Evolutionary conservation across 2,888 invertebrate genomes (phyloP).

Genomic region (Philaethria dido): DNA sequence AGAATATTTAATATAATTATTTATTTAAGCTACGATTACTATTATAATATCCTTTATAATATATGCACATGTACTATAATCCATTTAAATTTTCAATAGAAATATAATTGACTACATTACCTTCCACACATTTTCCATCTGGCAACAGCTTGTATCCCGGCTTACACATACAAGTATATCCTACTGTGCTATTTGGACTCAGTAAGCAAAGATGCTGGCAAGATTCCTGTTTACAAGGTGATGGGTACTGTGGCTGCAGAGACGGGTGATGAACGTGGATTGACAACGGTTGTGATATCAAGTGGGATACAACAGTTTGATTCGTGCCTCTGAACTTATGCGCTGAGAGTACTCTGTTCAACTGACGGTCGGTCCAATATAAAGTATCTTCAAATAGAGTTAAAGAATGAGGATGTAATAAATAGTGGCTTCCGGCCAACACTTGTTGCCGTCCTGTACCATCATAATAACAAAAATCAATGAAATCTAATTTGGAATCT

Average conservation of each 20-base stretch:
- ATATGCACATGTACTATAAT: neutral
- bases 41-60: too few relatives aligned
- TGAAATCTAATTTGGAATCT: slow-evolving; percentile 98
- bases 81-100: too few relatives aligned
- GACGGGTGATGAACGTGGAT: slow-evolving; percentile 98
- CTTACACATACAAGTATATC: slow-evolving; percentile 95
- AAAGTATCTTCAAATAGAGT: slow-evolving; percentile 97
- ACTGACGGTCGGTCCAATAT: slow-evolving; percentile 98
- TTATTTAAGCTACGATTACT: neutral
- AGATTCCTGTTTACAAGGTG: slow-evolving; percentile 87
- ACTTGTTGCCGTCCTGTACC: slow-evolving; percentile 96
- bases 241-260: slow-evolving; percentile 91
- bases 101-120: slow-evolving; percentile 48
- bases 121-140: slow-evolving; percentile 89
- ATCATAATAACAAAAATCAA: slow-evolving; percentile 98
- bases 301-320: slow-evolving; percentile 96
- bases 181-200: slow-evolving; percentile 87
- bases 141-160: slow-evolving; percentile 90
- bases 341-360: slow-evolving; percentile 94
- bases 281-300: slow-evolving; percentile 97
- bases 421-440: slow-evolving; percentile 93
- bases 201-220: slow-evolving; percentile 97
- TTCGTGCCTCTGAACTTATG: slow-evolving; percentile 96
- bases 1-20: neutral
- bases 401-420: slow-evolving; percentile 97